phyloP scores from a whole-genome alignment of 2,888 invertebrate species.

The Drosophila flavopinicola region DNA sequence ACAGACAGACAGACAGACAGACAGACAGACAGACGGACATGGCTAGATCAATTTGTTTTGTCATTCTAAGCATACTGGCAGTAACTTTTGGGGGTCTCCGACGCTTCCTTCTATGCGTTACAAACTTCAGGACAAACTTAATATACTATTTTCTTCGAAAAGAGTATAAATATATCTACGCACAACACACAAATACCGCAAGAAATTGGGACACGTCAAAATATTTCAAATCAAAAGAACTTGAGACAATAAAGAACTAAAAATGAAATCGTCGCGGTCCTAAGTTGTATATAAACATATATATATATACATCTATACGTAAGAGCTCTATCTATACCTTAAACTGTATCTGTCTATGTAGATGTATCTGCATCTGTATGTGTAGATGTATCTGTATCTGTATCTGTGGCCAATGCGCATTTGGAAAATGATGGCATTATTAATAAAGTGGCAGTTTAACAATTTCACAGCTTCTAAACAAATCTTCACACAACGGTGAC shows the following conservation, averaged over 20 bases:
- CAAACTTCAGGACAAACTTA: no score
- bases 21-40: no score
- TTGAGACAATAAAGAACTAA: conserved; percentile 78
- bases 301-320: conserved; percentile 25
- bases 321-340: conserved; percentile 18
- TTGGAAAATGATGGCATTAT: conserved; percentile 68
- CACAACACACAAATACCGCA: conserved; percentile 40
- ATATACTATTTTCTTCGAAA: no score
- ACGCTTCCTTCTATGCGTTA: no score
- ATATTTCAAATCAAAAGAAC: conserved; percentile 78
- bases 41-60: no score
- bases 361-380: neutral
- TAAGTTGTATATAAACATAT: no score
- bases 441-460: conserved; percentile 81
- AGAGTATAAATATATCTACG: conserved; percentile 17
- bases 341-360: conserved; percentile 7
- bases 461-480: conserved; percentile 81
- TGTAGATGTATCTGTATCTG: neutral
- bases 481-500: conserved; percentile 58
- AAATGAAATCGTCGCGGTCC: conserved; percentile 66
- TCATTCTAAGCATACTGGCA: no score
- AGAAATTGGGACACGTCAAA: conserved; percentile 78
- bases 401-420: conserved; percentile 27
- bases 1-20: no score
- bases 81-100: no score